Evolutionary conservation across 2,113 vertebrate genomes (phyloP), one percentile per base, ranked within the genome.

Genomic region (Rhynchomys soricoides): DNA sequence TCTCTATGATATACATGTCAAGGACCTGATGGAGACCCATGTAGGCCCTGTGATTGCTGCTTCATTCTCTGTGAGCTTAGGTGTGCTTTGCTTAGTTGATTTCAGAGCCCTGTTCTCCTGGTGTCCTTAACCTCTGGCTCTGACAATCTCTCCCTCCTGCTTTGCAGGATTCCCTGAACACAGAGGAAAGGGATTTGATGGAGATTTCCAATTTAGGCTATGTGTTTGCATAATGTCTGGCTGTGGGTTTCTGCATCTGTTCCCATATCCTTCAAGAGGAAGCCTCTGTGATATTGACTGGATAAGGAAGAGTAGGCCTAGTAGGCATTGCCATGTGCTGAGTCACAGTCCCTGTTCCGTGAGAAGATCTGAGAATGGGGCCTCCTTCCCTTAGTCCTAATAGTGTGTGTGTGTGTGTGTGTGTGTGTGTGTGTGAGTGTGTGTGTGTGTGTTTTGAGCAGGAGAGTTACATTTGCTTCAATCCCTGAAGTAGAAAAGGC

Each of bases 331-430:
- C 96, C 4, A 98, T 97, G 1, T 9, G 3, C 98, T 94, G 98
- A 98, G 98, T 98, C 97, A 98, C 96, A 68, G 15, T 97, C 98
- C 1, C 0, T 34, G 57, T 78, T 96, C 97, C 98, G 86, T 96
- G 98, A 97, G 98, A 98, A 98, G 97, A 97, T 98, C 97, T 98
- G 98, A 98, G 97, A 98, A 97, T 98, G 89, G 99, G 98, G 98
- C 98, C 98, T 97, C 68, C 22, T 98, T 97, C 68, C 22, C 0
- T 98, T 95, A 97, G 48, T 97, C 97, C 98, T n/a, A n/a, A n/a
- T n/a, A n/a, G 74, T 29, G 74, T 31, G 26, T 77, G 74, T 48
- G 45, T 77, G 48, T 55, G 52, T 57, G 50, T 55, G 78, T 81
- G 79, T 83, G 81, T 43, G n/a, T 31, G 57, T 62, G n/a, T 59